Percentiles rank a stretch among this genome's conserved stretches.
Evolutionary conservation across 2,888 invertebrate species (phyloP).

Genomic region (Erebia ligea): DNA sequence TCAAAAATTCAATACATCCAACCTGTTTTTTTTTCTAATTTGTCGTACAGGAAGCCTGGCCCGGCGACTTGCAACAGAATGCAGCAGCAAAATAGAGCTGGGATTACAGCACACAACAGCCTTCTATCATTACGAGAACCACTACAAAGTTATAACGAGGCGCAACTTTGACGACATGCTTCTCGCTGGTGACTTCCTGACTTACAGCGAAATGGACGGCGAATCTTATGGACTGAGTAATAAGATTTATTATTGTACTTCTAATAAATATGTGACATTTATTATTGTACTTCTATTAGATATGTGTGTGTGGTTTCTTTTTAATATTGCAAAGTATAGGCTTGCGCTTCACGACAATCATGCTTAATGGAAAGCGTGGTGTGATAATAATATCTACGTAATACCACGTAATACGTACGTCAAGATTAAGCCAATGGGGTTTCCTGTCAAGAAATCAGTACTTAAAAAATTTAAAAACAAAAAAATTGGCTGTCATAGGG

Average conservation of each 20-base stretch:
- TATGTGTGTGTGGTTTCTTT: too few relatives aligned
- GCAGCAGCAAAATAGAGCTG: constrained; percentile 57
- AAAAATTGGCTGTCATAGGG: too few relatives aligned
- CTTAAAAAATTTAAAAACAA: too few relatives aligned
- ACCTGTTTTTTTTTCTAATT: neutral
- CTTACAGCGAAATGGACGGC: constrained; percentile 68
- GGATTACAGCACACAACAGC: constrained; percentile 69
- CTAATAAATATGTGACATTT: too few relatives aligned
- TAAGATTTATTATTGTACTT: neutral
- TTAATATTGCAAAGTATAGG: too few relatives aligned
- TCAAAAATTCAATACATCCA: too few relatives aligned
- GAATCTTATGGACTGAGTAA: constrained; percentile 75
- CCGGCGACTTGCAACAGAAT: constrained; percentile 63
- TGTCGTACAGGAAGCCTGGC: constrained; percentile 56
- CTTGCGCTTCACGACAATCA: too few relatives aligned
- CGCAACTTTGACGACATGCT: constrained; percentile 71
- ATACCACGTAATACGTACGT: too few relatives aligned
- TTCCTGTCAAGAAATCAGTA: too few relatives aligned
- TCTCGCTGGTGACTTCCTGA: constrained; percentile 68
- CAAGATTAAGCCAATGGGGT: too few relatives aligned
- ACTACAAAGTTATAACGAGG: constrained; percentile 58
- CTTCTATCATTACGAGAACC: constrained; percentile 50
- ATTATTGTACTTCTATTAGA: neutral
- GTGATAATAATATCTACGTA: too few relatives aligned
- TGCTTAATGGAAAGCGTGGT: too few relatives aligned